These are phyloP conservation scores for Macropis europaea DNA, from an alignment of 2,888 invertebrate genomes.

Conservation along the genomic window DNA sequence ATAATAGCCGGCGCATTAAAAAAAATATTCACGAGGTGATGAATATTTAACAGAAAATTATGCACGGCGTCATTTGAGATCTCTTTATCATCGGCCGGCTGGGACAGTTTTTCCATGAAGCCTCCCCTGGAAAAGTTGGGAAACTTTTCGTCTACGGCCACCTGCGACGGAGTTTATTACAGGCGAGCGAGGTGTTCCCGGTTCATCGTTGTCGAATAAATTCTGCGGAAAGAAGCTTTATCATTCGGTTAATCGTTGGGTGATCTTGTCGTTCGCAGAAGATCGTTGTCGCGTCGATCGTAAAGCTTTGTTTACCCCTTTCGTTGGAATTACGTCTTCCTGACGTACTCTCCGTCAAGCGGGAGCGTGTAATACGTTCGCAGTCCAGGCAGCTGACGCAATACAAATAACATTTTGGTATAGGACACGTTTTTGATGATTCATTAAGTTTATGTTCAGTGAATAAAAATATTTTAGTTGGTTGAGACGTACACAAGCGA, in stretches of 20 bases:
- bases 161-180: conserved; percentile 19
- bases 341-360: no score
- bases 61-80: conserved; percentile 43
- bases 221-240: conserved; percentile 15
- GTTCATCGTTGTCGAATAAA: conserved; percentile 33
- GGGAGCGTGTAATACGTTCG: no score
- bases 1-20: conserved; percentile 27
- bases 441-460: no score
- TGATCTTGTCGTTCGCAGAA: not conserved
- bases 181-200: not conserved
- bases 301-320: not conserved
- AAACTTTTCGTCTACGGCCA: not conserved
- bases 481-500: no score
- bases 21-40: conserved; percentile 45
- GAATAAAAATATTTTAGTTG: no score
- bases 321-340: not conserved
- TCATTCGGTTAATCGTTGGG: conserved; percentile 18
- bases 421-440: no score
- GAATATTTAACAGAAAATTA: conserved; percentile 55
- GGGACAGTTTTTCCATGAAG: conserved; percentile 39
- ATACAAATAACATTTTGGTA: no score
- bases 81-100: conserved; percentile 29
- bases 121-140: conserved; percentile 1
- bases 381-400: no score
- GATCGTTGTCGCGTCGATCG: no score